Evolutionary conservation across 2,797 vertebrate genomes (phyloP).

Genomic region (Crenuchus spilurus): DNA sequence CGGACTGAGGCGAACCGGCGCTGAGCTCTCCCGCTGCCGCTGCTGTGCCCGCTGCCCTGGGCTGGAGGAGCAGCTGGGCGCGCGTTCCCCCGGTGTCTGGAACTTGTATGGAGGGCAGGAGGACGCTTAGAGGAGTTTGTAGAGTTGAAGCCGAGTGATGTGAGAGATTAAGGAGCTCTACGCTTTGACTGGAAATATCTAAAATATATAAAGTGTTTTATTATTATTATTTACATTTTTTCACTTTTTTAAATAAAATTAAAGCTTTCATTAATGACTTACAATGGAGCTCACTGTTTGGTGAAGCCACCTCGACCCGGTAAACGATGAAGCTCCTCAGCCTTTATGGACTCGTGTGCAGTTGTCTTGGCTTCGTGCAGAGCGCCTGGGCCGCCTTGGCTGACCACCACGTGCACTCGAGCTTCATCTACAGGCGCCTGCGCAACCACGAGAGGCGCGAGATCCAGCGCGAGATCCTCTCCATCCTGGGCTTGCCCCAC

Average conservation of each 20-base stretch:
- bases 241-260: not conserved
- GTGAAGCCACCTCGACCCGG: conserved; percentile 54
- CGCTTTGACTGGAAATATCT: not conserved
- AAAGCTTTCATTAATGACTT: conserved; percentile 11
- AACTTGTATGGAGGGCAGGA: not conserved
- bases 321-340: conserved; percentile 69
- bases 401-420: conserved; percentile 99
- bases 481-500: conserved; percentile 97
- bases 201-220: not conserved
- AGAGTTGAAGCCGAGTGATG: conserved; percentile 31
- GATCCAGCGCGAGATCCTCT: conserved; percentile 99
- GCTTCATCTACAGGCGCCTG: conserved; percentile 98
- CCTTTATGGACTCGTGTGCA: conserved; percentile 88
- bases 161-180: not conserved
- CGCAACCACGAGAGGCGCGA: conserved; percentile 97
- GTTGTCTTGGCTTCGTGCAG: conserved; percentile 86
- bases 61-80: not conserved
- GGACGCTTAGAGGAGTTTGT: not conserved
- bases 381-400: conserved; percentile 86
- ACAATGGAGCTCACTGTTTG: conserved; percentile 51
- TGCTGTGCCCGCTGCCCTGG: not conserved
- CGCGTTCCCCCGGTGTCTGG: not conserved
- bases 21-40: too few species aligned
- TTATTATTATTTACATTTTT: not conserved
- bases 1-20: conserved; percentile 41